Conservation (phyloP, 2,888 invertebrate genomes). For the Cyclophora punctaria region DNA sequence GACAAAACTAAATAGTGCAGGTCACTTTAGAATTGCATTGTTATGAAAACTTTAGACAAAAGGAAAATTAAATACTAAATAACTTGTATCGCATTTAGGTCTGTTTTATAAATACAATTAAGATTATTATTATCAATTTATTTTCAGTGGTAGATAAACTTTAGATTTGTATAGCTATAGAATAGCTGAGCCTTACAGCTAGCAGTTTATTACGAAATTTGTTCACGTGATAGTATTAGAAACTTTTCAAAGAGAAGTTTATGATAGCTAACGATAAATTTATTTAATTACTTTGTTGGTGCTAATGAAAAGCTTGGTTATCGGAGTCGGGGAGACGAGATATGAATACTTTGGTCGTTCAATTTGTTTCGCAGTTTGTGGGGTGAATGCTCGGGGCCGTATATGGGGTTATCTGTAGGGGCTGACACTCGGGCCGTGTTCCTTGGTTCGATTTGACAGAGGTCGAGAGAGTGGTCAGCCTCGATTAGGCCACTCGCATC, state of each 20-base stretch:
- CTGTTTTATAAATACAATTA: too few relatives aligned
- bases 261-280: slow-evolving; percentile 48
- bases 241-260: slow-evolving; percentile 41
- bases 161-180: too few relatives aligned
- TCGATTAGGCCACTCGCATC: slow-evolving; percentile 52
- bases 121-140: too few relatives aligned
- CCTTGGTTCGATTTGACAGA: slow-evolving; percentile 55
- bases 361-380: slow-evolving; percentile 1
- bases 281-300: slow-evolving; percentile 42
- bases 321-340: slow-evolving; percentile 25
- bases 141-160: too few relatives aligned
- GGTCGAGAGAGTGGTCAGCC: slow-evolving; percentile 57
- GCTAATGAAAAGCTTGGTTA: slow-evolving; percentile 35
- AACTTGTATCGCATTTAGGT: too few relatives aligned
- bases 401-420: slow-evolving; percentile 39
- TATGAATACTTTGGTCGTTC: slow-evolving; percentile 23
- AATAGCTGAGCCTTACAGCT: not conserved
- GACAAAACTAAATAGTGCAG: too few relatives aligned
- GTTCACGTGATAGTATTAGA: slow-evolving; percentile 38
- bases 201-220: slow-evolving; percentile 33
- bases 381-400: not conserved
- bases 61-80: too few relatives aligned
- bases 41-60: too few relatives aligned
- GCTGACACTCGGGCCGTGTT: slow-evolving; percentile 50
- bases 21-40: too few relatives aligned